Evolutionary conservation across 2,888 invertebrate genomes (phyloP).

Genomic region (Dexiosoma caninum): DNA sequence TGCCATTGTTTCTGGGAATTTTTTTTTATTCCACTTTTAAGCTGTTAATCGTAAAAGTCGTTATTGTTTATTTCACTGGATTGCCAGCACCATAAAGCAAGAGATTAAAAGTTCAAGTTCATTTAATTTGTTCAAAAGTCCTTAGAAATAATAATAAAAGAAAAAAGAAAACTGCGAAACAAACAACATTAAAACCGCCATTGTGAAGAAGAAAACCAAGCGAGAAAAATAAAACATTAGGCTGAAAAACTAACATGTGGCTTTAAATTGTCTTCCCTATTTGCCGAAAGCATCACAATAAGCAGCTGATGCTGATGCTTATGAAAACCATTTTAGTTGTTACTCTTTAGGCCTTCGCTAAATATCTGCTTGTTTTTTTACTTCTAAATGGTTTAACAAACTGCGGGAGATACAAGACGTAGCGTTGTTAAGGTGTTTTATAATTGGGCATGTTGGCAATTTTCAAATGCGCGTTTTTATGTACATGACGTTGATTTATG

Average conservation of each 20-base stretch:
- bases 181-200: conserved; percentile 50
- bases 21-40: not conserved
- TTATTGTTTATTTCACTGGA: conserved; percentile 54
- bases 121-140: conserved; percentile 75
- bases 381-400: not conserved
- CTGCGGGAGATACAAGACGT: not conserved
- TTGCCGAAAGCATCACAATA: conserved; percentile 40
- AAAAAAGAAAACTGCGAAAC: too few relatives aligned
- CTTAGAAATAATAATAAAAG: conserved; percentile 66
- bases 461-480: conserved; percentile 68
- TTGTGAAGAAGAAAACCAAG: not conserved
- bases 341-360: not conserved
- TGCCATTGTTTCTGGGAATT: conserved; percentile 31
- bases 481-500: conserved; percentile 77
- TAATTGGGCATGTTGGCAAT: conserved; percentile 60
- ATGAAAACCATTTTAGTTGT: conserved; percentile 7
- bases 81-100: conserved; percentile 34
- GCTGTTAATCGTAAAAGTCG: conserved; percentile 53
- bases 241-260: conserved; percentile 62
- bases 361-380: too few relatives aligned
- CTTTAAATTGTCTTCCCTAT: conserved; percentile 33
- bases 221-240: not conserved
- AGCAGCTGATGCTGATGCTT: conserved; percentile 56
- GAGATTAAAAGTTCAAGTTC: conserved; percentile 71
- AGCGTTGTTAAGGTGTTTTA: conserved; percentile 36